Evolutionary conservation across 2,797 vertebrate species (phyloP).

Genomic region (Pipistrellus pipistrellus): DNA sequence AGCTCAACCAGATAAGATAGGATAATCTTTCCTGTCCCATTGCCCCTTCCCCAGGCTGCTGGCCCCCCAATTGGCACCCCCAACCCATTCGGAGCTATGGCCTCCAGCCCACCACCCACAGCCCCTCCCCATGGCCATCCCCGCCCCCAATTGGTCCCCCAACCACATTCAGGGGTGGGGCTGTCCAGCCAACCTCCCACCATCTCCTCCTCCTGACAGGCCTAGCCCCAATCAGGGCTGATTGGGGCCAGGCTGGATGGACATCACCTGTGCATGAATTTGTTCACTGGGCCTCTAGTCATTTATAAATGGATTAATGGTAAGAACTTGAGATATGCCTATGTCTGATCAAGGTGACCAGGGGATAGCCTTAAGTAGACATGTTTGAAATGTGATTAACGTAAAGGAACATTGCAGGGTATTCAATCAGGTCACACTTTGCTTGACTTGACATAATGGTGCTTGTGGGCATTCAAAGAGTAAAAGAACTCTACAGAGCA

Average conservation of each 20-base stretch:
- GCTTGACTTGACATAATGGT: constrained; percentile 46
- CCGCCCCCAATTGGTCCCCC: no score
- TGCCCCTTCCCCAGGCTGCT: no score
- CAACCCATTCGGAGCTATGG: no score
- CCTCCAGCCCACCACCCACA: no score
- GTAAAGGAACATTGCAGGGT: constrained; percentile 54
- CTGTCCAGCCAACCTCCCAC: no score
- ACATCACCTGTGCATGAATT: no score
- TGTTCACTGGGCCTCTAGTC: background rate
- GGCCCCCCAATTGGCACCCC: no score
- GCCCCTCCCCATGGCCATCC: no score
- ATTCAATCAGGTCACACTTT: background rate
- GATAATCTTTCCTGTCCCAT: background rate
- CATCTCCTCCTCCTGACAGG: no score
- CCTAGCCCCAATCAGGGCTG: no score
- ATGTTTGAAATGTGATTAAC: constrained; percentile 48
- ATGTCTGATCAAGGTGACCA: constrained; percentile 36
- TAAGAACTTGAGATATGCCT: background rate
- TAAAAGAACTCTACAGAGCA: background rate
- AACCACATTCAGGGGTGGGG: no score
- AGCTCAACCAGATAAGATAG: background rate
- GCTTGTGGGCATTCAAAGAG: constrained; percentile 40
- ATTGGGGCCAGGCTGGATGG: no score
- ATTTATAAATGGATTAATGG: background rate
- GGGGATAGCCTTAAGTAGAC: constrained; percentile 13